Percentiles rank a stretch among this genome's conserved stretches.
phyloP scores from a whole-genome alignment of 2,113 vertebrate species.

The Pachycephala philippinensis region DNA sequence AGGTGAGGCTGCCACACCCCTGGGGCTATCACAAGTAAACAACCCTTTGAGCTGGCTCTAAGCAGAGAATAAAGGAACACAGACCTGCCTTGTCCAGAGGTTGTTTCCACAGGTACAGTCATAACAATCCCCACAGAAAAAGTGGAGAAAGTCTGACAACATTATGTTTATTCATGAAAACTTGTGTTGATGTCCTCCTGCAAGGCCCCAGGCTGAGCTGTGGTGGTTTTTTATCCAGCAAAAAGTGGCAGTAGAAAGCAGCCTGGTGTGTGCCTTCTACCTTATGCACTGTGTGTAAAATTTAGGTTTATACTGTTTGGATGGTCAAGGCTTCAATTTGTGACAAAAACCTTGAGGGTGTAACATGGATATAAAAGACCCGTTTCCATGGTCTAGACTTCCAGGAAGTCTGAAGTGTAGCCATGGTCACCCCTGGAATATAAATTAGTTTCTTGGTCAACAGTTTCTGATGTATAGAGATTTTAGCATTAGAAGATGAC shows the following conservation, averaged over 20 bases:
- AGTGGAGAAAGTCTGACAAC: background rate
- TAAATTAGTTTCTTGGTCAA: background rate
- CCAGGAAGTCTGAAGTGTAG: background rate
- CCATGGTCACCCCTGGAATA: background rate
- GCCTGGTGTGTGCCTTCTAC: background rate
- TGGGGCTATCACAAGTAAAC: background rate
- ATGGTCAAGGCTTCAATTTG: background rate
- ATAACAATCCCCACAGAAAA: background rate
- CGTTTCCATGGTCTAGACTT: background rate
- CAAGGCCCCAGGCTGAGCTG: background rate
- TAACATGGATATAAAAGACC: background rate
- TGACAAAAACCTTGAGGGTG: background rate
- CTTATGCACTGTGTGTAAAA: background rate
- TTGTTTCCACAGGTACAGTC: background rate
- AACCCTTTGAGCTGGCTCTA: background rate
- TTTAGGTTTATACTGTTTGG: background rate
- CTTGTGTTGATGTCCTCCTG: background rate
- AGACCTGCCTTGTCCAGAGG: background rate
- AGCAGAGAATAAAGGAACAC: background rate
- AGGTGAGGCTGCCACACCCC: background rate
- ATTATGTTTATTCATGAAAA: background rate
- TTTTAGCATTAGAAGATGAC: background rate
- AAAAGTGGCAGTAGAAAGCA: background rate
- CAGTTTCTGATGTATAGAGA: background rate
- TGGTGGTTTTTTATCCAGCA: background rate